phyloP scores from a whole-genome alignment of 2,888 invertebrate genomes.

The Chymomyza caudatula region DNA sequence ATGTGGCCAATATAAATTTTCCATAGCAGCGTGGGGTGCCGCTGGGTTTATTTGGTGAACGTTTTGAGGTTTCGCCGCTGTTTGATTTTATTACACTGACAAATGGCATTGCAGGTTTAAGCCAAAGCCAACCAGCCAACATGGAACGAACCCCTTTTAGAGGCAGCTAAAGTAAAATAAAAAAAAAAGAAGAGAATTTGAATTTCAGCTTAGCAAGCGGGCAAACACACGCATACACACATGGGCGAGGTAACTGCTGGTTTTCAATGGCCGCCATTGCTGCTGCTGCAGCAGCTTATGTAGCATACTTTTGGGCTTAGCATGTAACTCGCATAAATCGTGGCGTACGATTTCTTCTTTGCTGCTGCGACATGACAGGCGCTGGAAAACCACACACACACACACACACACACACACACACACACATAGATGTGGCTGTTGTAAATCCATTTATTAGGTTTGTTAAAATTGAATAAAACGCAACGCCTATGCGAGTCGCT shows the following conservation, averaged over 20 bases:
- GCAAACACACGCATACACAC: constrained; percentile 32
- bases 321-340: constrained; percentile 60
- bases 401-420: background rate
- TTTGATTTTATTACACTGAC: constrained; percentile 74
- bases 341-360: background rate
- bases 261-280: background rate
- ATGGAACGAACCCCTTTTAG: constrained; percentile 35
- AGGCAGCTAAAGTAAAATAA: constrained; percentile 3
- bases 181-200: constrained; percentile 48
- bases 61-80: constrained; percentile 62
- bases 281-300: constrained; percentile 49
- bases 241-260: constrained; percentile 46
- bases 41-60: constrained; percentile 38
- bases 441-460: constrained; percentile 66
- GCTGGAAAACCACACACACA: background rate
- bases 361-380: background rate
- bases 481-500: background rate
- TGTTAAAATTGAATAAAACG: constrained; percentile 69
- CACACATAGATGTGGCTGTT: constrained; percentile 7
- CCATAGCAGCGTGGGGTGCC: constrained; percentile 38
- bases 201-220: constrained; percentile 62
- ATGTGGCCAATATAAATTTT: constrained; percentile 70
- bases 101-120: constrained; percentile 67
- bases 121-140: constrained; percentile 28
- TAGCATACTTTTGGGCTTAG: constrained; percentile 69